Conservation (phyloP, 2,888 invertebrate species). For the Acleris emargana region DNA sequence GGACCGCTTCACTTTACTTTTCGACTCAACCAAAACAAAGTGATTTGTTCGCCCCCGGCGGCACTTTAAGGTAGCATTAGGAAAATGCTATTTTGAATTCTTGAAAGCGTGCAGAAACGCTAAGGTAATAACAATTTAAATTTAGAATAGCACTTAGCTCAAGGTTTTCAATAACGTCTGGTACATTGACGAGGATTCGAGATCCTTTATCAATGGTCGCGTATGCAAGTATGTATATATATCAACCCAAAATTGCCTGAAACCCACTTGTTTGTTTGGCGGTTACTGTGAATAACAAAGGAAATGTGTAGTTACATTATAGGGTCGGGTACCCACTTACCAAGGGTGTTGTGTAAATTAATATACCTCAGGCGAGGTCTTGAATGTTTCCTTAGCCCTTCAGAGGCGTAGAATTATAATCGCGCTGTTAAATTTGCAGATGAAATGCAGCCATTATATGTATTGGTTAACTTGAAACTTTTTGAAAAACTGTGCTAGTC, state of each 20-base stretch:
- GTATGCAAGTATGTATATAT: background rate
- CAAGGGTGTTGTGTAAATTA: conserved; percentile 13
- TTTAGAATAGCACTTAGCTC: no score
- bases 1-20: conserved; percentile 49
- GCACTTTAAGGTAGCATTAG: conserved; percentile 12
- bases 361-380: conserved; percentile 1
- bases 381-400: background rate
- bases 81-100: background rate
- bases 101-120: background rate
- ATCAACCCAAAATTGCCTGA: conserved; percentile 9
- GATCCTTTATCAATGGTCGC: background rate
- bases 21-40: conserved; percentile 44
- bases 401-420: no score
- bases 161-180: no score
- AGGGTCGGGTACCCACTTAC: conserved; percentile 8
- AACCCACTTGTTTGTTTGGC: conserved; percentile 26
- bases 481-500: no score
- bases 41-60: conserved; percentile 29
- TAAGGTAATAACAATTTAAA: no score
- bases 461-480: no score
- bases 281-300: conserved; percentile 26
- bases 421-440: no score
- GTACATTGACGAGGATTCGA: no score
- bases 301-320: conserved; percentile 21
- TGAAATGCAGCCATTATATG: no score